A percentile compares a stretch with the other conserved stretches of the same genome.
phyloP scores from a whole-genome alignment of 2,113 vertebrate genomes.

The Rallus limicola region DNA sequence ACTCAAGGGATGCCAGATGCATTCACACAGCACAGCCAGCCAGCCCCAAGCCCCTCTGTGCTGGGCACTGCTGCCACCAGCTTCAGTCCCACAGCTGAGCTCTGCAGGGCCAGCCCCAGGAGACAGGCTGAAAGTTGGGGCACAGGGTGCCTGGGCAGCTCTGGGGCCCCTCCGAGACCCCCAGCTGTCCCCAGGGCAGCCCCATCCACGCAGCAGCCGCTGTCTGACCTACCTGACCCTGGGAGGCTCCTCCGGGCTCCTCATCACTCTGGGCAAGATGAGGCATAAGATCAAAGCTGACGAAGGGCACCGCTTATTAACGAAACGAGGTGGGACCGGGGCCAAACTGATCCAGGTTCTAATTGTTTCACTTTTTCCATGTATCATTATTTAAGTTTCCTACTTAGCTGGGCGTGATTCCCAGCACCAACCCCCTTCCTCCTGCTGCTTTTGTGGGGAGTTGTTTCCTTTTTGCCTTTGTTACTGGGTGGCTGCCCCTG shows the following conservation, averaged over 20 bases:
- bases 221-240: not conserved
- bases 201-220: fast-evolving
- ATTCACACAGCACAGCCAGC: not conserved
- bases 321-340: not conserved
- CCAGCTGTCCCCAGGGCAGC: not conserved
- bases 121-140: not conserved
- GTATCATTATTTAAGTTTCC: constrained; percentile 42
- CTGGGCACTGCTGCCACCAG: not conserved
- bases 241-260: not conserved
- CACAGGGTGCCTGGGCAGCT: not conserved
- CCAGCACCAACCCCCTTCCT: not conserved
- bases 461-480: constrained; percentile 40
- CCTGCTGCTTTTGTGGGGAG: constrained; percentile 23
- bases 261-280: not conserved
- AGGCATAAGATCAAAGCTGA: fast-evolving
- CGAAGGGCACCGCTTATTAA: not conserved
- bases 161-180: not conserved
- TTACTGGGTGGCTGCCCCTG: not conserved
- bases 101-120: fast-evolving
- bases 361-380: constrained; percentile 59
- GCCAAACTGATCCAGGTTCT: constrained; percentile 8
- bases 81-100: not conserved
- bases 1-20: fast-evolving
- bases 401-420: not conserved
- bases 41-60: fast-evolving